Percentiles rank a stretch among this genome's conserved stretches.
These are phyloP conservation scores for Oxyura jamaicensis DNA, from an alignment of 2,113 vertebrate genomes.

Conservation along the genomic window DNA sequence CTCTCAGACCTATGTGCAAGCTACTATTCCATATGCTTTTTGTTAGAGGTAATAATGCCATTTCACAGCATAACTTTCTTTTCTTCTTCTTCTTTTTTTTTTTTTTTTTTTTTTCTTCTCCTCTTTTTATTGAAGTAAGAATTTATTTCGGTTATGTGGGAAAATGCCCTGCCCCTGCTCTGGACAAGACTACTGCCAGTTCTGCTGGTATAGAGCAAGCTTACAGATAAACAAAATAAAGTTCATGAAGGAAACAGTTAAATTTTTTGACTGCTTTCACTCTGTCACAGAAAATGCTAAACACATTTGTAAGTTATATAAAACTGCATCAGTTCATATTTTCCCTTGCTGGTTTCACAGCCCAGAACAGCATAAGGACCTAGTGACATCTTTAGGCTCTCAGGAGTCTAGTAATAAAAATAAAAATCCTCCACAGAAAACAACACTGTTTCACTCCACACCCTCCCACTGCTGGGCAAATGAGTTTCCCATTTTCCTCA, in stretches of 20 bases:
- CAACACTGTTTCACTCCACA: constrained; percentile 37
- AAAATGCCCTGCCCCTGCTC: neutral
- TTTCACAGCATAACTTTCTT: neutral
- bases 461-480: constrained; percentile 37
- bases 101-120: neutral
- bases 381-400: constrained; percentile 47
- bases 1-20: neutral
- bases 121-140: constrained; percentile 19
- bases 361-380: constrained; percentile 13
- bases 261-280: constrained; percentile 14
- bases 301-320: constrained; percentile 45
- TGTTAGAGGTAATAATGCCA: constrained; percentile 44
- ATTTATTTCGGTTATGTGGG: neutral
- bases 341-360: constrained; percentile 59
- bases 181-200: neutral
- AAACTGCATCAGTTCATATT: constrained; percentile 60
- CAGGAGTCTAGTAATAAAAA: constrained; percentile 56
- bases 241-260: constrained; percentile 64
- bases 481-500: constrained; percentile 58
- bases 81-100: neutral
- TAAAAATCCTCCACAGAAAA: constrained; percentile 41
- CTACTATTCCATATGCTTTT: constrained; percentile 58
- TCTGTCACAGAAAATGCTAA: constrained; percentile 43
- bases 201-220: neutral
- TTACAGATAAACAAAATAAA: constrained; percentile 21